Percentiles rank a stretch among this genome's conserved stretches.
These are phyloP conservation scores for Nemotelus nigrinus DNA, from an alignment of 2,888 invertebrate species.

Conservation along the genomic window DNA sequence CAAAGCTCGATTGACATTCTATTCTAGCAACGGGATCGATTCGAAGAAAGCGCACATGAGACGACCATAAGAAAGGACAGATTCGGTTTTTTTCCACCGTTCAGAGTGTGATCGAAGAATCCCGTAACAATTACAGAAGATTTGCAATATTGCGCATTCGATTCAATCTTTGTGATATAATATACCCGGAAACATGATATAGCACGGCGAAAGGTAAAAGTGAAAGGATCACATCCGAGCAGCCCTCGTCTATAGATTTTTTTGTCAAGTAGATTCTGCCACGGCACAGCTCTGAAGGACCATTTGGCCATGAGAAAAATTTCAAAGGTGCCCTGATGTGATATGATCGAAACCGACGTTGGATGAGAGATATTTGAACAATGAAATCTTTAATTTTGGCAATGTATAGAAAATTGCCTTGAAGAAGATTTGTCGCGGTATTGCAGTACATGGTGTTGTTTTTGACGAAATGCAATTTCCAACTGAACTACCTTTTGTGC, in stretches of 20 bases:
- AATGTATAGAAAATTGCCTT: constrained; percentile 27
- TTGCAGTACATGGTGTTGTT: constrained; percentile 33
- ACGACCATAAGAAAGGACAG: neutral
- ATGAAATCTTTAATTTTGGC: constrained; percentile 31
- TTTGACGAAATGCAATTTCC: constrained; percentile 11
- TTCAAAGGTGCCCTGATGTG: constrained; percentile 28
- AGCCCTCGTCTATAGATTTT: constrained; percentile 8
- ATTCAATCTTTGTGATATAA: neutral
- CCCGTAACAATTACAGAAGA: constrained; percentile 31
- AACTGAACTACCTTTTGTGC: neutral
- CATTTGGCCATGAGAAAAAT: constrained; percentile 35
- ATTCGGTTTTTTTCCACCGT: neutral
- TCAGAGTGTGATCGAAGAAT: neutral
- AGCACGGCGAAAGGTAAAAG: constrained; percentile 29
- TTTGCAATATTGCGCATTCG: constrained; percentile 29
- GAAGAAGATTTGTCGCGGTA: constrained; percentile 39
- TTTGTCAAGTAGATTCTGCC: neutral
- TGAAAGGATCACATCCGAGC: constrained; percentile 35
- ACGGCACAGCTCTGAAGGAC: neutral
- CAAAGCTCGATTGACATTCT: constrained; percentile 36
- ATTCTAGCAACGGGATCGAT: neutral
- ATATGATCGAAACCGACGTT: constrained; percentile 37
- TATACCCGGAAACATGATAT: constrained; percentile 39
- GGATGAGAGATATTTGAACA: constrained; percentile 37
- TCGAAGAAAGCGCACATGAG: neutral